phyloP scores from a whole-genome alignment of 2,797 vertebrate species.

The Eupleurogrammus muticus region DNA sequence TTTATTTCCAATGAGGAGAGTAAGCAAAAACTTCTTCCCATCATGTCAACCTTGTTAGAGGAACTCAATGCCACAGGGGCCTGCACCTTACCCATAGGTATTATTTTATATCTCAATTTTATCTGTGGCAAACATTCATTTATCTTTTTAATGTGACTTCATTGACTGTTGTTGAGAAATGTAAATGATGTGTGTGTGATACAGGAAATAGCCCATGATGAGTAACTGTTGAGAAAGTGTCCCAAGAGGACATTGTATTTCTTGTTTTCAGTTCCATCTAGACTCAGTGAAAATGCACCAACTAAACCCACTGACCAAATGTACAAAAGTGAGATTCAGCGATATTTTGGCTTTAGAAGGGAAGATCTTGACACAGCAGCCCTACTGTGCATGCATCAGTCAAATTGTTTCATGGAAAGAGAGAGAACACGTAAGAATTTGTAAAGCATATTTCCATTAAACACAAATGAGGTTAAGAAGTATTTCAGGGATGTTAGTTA shows the following conservation, averaged over 20 bases:
- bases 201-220: background rate
- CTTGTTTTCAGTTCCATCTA: background rate
- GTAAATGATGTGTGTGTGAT: background rate
- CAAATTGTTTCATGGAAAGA: background rate
- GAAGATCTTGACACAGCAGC: background rate
- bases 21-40: conserved; percentile 96
- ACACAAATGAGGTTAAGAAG: background rate
- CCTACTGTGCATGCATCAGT: no score
- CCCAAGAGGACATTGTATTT: background rate
- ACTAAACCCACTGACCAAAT: background rate
- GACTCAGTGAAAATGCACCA: background rate
- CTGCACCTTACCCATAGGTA: conserved; percentile 96
- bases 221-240: background rate
- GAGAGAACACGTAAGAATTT: background rate
- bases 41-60: conserved; percentile 96
- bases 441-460: background rate
- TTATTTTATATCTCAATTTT: conserved; percentile 4
- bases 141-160: background rate
- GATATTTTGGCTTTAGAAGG: background rate
- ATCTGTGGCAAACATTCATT: background rate
- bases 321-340: background rate
- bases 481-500: background rate
- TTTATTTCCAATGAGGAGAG: conserved; percentile 98
- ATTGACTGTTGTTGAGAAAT: background rate
- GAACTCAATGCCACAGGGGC: conserved; percentile 95